Evolutionary conservation across 2,113 vertebrate species (phyloP), one percentile per base, ranked within the genome.

Genomic region (Chiloscyllium plagiosum): DNA sequence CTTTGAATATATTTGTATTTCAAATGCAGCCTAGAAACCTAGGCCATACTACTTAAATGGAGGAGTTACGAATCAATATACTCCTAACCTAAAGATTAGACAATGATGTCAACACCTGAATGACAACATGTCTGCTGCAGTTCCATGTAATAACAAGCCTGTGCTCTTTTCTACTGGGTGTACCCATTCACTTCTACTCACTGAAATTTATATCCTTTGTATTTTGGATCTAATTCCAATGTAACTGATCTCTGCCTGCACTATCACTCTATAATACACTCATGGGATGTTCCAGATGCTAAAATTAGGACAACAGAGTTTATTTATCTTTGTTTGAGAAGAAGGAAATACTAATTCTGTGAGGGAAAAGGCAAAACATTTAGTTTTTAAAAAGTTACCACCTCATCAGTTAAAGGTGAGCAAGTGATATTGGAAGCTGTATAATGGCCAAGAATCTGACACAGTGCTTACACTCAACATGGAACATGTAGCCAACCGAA

Each of bases 171-270:
- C 78, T 80, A 17, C n/a, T 42, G 78, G 17, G 15, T 3, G 78
- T 15, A 20, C 19, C n/a, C 80, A 10, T 90, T 93, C 33, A 22
- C 42, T 66, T 93, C 66, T n/a, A 37, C 4, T 93, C 17, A 33
- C 89, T 66, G 61, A 93, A 65, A 93, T 68, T 37, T 68, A n/a
- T 33, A 66, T 93, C 61, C 66, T 93, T 66, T 93, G 61, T 93
- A 65, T 65, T 37, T 33, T 37, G 89, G n/a, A 7, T 37, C 17
- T 0, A 61, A 13, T 90, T 90, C 29, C 24, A 90, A 61, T 61
- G 52, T 93, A 47, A 93, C 29, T 93, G 61, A 66, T 93, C 4
- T 17, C 61, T 66, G n/a, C 80, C 80, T 19, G 42, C 17, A 7
- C 37, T n/a, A 8, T 93, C 33, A 37, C 20, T 68, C 65, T 68